Evolutionary conservation across 2,888 invertebrate genomes (phyloP).

Genomic region (Metellina segmentata): DNA sequence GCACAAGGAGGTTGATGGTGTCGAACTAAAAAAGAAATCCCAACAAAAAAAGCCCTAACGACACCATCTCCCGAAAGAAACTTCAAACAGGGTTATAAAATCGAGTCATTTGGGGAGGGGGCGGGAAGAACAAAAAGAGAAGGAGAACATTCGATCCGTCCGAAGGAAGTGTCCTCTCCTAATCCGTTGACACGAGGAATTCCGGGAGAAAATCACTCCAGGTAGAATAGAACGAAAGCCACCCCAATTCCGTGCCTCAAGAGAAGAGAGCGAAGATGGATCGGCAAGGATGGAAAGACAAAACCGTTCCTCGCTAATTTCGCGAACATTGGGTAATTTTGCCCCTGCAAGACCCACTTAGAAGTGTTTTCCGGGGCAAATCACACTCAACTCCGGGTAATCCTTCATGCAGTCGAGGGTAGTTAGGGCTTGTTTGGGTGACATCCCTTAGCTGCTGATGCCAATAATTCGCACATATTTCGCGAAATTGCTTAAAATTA

Average conservation of each 20-base stretch:
- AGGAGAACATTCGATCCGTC: slow-evolving; percentile 17
- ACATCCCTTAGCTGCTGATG: slow-evolving; percentile 64
- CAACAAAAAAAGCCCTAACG: background rate
- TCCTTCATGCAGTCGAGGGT: slow-evolving; percentile 66
- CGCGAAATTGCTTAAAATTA: slow-evolving; percentile 77
- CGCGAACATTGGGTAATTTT: slow-evolving; percentile 74
- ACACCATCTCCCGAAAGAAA: background rate
- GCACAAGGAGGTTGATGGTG: background rate
- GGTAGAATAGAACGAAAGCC: slow-evolving; percentile 21
- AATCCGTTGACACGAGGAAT: background rate
- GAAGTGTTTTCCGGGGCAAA: slow-evolving; percentile 59
- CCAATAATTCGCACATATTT: slow-evolving; percentile 76
- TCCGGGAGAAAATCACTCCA: slow-evolving; percentile 12
- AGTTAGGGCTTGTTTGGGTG: slow-evolving; percentile 74
- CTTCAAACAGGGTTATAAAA: background rate
- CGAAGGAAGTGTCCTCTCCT: slow-evolving; percentile 10
- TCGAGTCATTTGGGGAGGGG: background rate
- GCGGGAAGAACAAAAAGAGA: background rate
- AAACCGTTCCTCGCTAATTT: slow-evolving; percentile 70
- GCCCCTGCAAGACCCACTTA: slow-evolving; percentile 64
- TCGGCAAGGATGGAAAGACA: slow-evolving; percentile 54
- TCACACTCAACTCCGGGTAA: slow-evolving; percentile 53
- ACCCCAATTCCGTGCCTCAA: background rate
- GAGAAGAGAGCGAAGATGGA: slow-evolving; percentile 33
- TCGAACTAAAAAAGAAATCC: background rate